Evolutionary conservation across 2,797 vertebrate genomes (phyloP).

Genomic region (Trematomus bernacchii): DNA sequence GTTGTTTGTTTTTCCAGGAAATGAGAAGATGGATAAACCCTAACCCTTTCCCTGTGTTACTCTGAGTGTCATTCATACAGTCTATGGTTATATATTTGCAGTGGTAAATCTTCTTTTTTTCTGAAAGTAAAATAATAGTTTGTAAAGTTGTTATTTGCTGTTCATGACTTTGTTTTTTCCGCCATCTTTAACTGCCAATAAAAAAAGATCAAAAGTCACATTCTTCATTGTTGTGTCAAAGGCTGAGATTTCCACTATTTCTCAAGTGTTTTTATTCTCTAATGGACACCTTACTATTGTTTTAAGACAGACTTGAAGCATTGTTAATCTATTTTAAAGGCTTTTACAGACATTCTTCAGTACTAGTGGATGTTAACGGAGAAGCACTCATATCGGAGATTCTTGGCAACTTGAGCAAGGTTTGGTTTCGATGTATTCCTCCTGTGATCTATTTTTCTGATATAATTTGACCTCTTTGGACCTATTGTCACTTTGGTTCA

Average conservation of each 20-base stretch:
- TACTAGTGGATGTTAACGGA: neutral
- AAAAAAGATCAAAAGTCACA: slow-evolving; percentile 15
- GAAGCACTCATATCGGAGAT: no score
- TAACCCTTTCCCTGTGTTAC: neutral
- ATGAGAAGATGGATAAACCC: slow-evolving; percentile 41
- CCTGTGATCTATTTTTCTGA: no score
- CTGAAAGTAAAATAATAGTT: slow-evolving; percentile 15
- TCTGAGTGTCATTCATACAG: neutral
- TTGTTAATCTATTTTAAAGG: neutral
- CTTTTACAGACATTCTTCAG: neutral
- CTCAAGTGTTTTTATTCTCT: neutral
- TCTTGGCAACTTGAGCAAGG: no score
- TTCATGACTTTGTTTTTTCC: slow-evolving; percentile 11
- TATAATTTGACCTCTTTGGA: neutral
- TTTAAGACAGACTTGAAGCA: no score
- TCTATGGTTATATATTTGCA: slow-evolving; percentile 40
- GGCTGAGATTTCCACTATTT: neutral
- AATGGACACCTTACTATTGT: no score
- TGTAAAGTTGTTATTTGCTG: neutral
- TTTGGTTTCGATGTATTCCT: no score
- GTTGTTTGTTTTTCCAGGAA: slow-evolving; percentile 58
- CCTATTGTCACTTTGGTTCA: no score
- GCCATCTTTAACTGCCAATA: slow-evolving; percentile 12
- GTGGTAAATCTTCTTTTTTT: slow-evolving; percentile 33
- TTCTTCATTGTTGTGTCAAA: neutral